Base-by-base conservation (phyloP, 2,888 invertebrate genomes). In the Lepetodrilus schrolli region DNA sequence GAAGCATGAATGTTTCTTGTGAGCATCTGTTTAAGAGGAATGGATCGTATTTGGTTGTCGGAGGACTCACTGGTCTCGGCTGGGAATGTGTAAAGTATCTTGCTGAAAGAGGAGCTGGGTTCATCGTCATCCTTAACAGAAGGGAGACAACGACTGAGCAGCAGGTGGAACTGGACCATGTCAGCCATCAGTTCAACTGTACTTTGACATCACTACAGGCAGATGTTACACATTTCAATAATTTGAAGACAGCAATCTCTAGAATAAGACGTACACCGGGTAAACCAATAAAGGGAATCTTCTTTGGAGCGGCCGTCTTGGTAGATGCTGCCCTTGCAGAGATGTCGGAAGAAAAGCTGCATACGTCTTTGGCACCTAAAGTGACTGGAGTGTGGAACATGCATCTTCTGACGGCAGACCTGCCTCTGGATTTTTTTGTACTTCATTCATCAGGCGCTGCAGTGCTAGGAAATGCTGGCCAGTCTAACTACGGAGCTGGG, bases 401-500 rank as follows among this genome's bases (percentile, higher is more conserved):
- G 0, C 84, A 86, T 51, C 30, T 74, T 17, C 72, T 77, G 4
- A 80, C 83, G 1, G 38, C 70, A 50, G 17, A 76, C 13, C 30
- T 74, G 5, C 37, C 48, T 4, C 72, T 84, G 5, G 84, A 85
- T 74, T 83, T 80, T 65, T 85, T 85, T 72, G 50, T 84, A 4
- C 74, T 84, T 70, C 83, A 83, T 74, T 86, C 85, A 0, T 84
- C 84, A 2, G 73, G 83, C 1, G 75, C 80, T 1, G 78, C 83
- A 3, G 58, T 83, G 1, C 36, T 82, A 7, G 85, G 84, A 34
- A 83, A 81, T 43, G 71, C 65, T 21, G 84, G 84, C 0, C 85
- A 86, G 48, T 76, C 78, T n/a, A 84, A 83, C 72, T 84, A 86
- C 71, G 80, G 78, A 5, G 80, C 83, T 13, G 85, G 76, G 7